Conservation (phyloP, 1,140 invertebrate genomes). For the Calliphora vicina region DNA sequence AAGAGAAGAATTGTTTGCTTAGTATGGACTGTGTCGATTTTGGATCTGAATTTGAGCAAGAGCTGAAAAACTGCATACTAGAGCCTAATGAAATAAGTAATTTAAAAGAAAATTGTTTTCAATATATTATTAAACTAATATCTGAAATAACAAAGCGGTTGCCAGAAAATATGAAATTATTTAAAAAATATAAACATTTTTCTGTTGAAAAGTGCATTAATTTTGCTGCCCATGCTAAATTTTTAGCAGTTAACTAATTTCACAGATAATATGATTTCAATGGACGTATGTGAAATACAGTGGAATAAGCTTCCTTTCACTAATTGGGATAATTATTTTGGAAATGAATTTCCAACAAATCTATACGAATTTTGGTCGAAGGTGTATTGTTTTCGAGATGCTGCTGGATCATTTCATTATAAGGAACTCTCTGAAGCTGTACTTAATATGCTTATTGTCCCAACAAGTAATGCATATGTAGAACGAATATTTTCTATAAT, state of each 20-base stretch:
- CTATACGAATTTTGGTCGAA: no score
- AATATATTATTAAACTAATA: neutral
- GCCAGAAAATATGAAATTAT: neutral
- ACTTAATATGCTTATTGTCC: neutral
- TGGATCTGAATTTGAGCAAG: neutral
- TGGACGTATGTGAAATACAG: neutral
- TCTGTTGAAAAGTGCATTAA: neutral
- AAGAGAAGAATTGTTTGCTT: neutral
- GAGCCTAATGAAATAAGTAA: neutral
- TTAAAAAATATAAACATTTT: neutral
- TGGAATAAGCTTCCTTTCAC: neutral
- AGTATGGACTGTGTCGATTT: neutral
- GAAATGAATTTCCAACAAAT: neutral
- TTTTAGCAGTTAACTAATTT: neutral
- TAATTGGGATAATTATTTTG: neutral
- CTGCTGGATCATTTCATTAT: neutral
- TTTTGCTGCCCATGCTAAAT: neutral
- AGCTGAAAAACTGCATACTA: neutral
- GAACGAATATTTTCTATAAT: neutral
- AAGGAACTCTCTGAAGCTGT: neutral
- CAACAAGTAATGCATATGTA: neutral
- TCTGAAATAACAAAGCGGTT: neutral
- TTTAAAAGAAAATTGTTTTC: neutral
- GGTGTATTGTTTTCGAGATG: no score
- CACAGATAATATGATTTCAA: neutral